Conservation (phyloP, 2,888 invertebrate genomes). For the Limenitis camilla region DNA sequence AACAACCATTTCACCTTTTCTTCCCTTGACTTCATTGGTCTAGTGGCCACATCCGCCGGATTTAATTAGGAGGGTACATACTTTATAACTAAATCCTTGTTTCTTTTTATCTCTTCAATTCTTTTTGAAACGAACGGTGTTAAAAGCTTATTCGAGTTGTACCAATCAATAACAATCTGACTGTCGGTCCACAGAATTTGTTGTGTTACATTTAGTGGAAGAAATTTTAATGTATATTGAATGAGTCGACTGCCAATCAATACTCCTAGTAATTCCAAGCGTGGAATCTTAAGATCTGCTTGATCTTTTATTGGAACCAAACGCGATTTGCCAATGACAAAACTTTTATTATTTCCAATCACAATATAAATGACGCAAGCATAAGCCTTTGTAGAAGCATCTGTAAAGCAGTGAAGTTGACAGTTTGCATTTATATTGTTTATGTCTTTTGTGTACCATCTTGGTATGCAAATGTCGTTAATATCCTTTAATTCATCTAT, state of each 20-base stretch:
- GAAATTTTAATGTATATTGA: too few species aligned
- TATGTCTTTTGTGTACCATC: not conserved
- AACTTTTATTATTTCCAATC: conserved; percentile 8
- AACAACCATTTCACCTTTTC: not conserved
- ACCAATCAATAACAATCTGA: not conserved
- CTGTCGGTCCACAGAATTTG: too few species aligned
- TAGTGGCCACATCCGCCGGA: not conserved
- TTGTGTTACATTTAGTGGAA: too few species aligned
- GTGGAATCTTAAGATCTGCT: conserved; percentile 8
- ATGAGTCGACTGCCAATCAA: not conserved
- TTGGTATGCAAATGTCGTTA: too few species aligned
- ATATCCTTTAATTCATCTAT: not conserved
- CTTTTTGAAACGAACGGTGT: not conserved
- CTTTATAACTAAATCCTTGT: not conserved
- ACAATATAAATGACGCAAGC: conserved; percentile 9
- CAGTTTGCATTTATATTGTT: not conserved
- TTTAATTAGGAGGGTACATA: not conserved
- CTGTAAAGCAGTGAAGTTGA: not conserved
- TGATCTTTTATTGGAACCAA: conserved; percentile 14
- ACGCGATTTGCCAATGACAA: conserved; percentile 21
- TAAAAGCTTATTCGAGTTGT: not conserved
- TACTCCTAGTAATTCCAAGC: conserved; percentile 7
- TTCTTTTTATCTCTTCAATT: not conserved
- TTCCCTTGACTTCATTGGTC: not conserved
- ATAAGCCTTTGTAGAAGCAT: conserved; percentile 6